Conservation (phyloP, 2,113 vertebrate species). For the Sminthopsis crassicaudata region DNA sequence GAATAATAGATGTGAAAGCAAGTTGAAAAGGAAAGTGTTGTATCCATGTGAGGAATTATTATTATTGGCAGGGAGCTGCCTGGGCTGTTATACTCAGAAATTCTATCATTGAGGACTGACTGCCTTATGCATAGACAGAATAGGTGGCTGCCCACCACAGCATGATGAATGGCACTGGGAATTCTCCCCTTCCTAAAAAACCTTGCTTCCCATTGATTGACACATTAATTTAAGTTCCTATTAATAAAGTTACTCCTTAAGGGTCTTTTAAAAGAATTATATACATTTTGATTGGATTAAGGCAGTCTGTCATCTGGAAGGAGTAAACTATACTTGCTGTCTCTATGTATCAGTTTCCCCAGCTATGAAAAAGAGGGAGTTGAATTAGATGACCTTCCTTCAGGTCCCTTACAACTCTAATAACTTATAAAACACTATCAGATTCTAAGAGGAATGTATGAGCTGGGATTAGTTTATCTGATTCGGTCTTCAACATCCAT, state of each 20-base stretch:
- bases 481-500: background rate
- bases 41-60: background rate
- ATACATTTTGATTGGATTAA: background rate
- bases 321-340: background rate
- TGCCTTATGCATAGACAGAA: background rate
- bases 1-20: background rate
- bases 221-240: background rate
- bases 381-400: background rate
- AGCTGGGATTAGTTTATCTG: background rate
- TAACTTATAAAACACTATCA: background rate
- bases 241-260: background rate
- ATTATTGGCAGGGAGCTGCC: background rate
- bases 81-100: background rate
- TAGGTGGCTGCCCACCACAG: background rate
- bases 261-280: background rate
- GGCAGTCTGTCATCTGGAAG: background rate
- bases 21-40: background rate
- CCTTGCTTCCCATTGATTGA: background rate
- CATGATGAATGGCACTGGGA: background rate
- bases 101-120: background rate
- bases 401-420: background rate
- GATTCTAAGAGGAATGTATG: background rate
- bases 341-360: background rate
- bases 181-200: background rate
- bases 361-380: background rate